phyloP scores from a whole-genome alignment of 2,113 vertebrate genomes.

The Monarcha castaneiventris region DNA sequence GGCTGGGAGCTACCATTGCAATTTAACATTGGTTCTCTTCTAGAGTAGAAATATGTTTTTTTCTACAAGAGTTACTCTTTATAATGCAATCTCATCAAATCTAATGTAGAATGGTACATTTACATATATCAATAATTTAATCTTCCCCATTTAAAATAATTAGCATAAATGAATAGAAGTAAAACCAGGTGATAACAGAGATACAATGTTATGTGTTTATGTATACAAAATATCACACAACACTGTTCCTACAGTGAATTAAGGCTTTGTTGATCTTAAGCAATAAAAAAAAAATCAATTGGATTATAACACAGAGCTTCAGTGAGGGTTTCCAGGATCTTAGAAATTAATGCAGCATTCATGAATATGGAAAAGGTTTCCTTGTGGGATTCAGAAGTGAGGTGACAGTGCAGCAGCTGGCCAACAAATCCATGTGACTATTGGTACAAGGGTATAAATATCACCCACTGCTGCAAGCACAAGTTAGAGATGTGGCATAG shows the following conservation, averaged over 20 bases:
- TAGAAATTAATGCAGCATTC: constrained; percentile 3
- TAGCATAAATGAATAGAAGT: neutral
- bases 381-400: constrained; percentile 42
- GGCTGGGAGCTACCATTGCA: constrained; percentile 4
- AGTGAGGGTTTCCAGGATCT: neutral
- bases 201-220: neutral
- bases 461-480: neutral
- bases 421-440: constrained; percentile 1
- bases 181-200: neutral
- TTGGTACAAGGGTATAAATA: constrained; percentile 12
- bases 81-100: neutral
- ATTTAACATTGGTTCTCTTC: neutral
- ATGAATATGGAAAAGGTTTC: constrained; percentile 56
- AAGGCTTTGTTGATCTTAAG: constrained; percentile 20
- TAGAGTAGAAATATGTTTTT: neutral
- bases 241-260: neutral
- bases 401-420: constrained; percentile 50
- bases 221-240: neutral
- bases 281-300: constrained; percentile 7
- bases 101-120: neutral
- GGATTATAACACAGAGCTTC: neutral
- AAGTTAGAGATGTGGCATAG: neutral
- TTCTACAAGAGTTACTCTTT: neutral
- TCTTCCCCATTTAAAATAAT: neutral
- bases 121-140: neutral